Evolutionary conservation across 1,140 invertebrate genomes (phyloP).

Genomic region (Drosophila sp.): DNA sequence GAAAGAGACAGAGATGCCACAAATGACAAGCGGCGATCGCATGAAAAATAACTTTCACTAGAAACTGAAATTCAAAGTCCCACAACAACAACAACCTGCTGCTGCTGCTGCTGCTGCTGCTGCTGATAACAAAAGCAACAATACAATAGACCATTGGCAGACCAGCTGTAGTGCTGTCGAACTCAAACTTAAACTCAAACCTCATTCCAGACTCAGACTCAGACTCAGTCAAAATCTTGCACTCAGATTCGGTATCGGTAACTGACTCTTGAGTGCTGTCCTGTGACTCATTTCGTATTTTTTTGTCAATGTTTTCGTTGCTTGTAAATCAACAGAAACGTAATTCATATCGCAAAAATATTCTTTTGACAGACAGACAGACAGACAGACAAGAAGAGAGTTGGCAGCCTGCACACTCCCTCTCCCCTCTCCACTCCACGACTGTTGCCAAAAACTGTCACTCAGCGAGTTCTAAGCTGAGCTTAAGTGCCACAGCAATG

Average conservation of each 20-base stretch:
- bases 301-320: not conserved
- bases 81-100: slow-evolving; percentile 14
- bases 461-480: slow-evolving; percentile 61
- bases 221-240: not conserved
- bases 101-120: no score
- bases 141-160: slow-evolving; percentile 16
- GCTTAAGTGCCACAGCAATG: slow-evolving; percentile 57
- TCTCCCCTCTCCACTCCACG: not conserved
- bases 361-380: slow-evolving; percentile 28
- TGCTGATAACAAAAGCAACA: slow-evolving; percentile 58
- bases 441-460: slow-evolving; percentile 32
- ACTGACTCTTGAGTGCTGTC: not conserved
- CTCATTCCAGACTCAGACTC: not conserved
- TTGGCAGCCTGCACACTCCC: not conserved
- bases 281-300: slow-evolving; percentile 35
- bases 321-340: slow-evolving; percentile 10
- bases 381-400: no score
- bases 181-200: slow-evolving; percentile 6
- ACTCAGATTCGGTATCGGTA: slow-evolving; percentile 6
- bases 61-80: slow-evolving; percentile 55
- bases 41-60: slow-evolving; percentile 75
- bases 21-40: slow-evolving; percentile 56
- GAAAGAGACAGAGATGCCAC: slow-evolving; percentile 29
- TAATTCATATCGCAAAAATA: slow-evolving; percentile 41
- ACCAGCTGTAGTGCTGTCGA: slow-evolving; percentile 26